These are phyloP conservation scores for Brachionus manjavacas DNA, from an alignment of 1,140 invertebrate species.

Conservation along the genomic window DNA sequence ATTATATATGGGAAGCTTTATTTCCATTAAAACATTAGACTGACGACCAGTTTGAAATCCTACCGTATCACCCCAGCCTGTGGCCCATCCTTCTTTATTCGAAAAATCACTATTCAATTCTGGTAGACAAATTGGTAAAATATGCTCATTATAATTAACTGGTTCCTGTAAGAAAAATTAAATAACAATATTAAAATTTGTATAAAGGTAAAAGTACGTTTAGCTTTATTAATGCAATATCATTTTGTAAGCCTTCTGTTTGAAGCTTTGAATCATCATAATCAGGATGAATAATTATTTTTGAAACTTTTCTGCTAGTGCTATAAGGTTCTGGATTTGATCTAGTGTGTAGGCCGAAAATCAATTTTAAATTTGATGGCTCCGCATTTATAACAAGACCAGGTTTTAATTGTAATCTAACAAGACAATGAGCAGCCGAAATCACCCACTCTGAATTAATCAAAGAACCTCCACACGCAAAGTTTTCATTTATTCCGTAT, in stretches of 20 bases:
- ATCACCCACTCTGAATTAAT: conserved; percentile 64
- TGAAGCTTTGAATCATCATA: neutral
- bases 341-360: neutral
- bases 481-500: neutral
- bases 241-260: neutral
- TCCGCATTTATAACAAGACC: too few relatives aligned
- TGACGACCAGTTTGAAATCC: too few relatives aligned
- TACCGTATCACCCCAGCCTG: neutral
- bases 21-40: too few relatives aligned
- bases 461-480: conserved; percentile 58
- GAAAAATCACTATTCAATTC: neutral
- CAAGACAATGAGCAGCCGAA: conserved; percentile 70
- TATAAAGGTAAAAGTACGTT: neutral
- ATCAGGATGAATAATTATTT: neutral
- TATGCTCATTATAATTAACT: neutral
- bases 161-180: neutral
- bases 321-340: neutral
- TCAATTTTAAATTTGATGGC: neutral
- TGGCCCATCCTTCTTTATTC: neutral
- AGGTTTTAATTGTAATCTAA: too few relatives aligned
- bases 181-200: neutral
- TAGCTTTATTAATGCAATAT: conserved; percentile 19
- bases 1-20: too few relatives aligned
- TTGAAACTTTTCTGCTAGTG: neutral
- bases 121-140: neutral